Evolutionary conservation across 2,113 vertebrate genomes (phyloP).

Genomic region (Bubo scandiacus): DNA sequence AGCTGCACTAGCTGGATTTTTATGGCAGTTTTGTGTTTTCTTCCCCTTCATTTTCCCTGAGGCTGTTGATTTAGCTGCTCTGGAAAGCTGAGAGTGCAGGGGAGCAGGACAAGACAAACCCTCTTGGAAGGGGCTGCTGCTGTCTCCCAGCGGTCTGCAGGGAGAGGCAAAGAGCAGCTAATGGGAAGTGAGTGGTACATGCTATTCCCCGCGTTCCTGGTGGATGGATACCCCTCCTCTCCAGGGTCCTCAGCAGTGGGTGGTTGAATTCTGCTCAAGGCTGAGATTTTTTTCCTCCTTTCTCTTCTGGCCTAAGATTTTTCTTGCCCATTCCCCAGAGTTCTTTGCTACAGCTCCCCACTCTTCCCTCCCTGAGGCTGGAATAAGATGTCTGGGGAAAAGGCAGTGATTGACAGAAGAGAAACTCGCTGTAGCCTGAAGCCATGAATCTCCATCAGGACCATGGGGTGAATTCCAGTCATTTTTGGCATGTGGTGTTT

Average conservation of each 20-base stretch:
- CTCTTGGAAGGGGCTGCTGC: not conserved
- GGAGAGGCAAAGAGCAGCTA: not conserved
- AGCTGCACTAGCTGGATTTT: not conserved
- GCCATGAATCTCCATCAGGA: not conserved
- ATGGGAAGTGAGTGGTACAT: not conserved
- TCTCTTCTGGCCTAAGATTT: not conserved
- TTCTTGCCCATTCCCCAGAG: not conserved
- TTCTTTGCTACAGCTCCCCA: not conserved
- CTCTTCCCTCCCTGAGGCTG: not conserved
- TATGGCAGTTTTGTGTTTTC: not conserved
- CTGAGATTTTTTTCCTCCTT: not conserved
- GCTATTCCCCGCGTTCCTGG: not conserved
- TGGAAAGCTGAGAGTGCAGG: not conserved
- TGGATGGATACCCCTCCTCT: not conserved
- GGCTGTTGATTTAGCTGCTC: conserved; percentile 3
- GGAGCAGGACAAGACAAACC: not conserved
- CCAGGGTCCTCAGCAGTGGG: not conserved
- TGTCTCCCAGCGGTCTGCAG: not conserved
- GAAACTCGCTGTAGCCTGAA: not conserved
- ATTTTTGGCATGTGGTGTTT: not conserved
- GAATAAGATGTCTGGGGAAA: not conserved
- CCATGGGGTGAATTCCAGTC: not conserved
- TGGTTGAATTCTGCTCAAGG: not conserved
- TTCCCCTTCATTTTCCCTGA: not conserved
- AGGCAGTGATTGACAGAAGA: not conserved